Base-by-base conservation (phyloP, 2,888 invertebrate genomes). In the Ornithoptera priamus region DNA sequence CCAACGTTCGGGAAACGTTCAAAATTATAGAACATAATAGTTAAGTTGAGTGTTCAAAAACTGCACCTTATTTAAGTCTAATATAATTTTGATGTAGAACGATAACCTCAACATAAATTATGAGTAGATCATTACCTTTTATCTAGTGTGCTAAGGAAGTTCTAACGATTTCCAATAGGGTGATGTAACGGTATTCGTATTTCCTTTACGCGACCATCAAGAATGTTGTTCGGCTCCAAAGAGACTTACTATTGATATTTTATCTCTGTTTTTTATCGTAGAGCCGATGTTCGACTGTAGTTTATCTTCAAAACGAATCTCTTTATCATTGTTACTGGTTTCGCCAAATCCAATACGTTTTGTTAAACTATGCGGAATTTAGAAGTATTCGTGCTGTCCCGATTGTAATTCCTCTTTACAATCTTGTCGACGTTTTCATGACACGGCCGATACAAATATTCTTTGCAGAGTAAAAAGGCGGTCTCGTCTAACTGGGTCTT, bases 341-440 rank as follows among this genome's bases (percentile, higher is more conserved):
- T 78, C 78, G 74, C 80, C 78, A 81, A 85, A 86, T 85, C 85
- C 84, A 83, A 81, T 79, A 80, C 79, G 79, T 80, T 76, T 78
- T 75, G 75, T 72, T 76, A 72, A 77, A 81, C 81, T 80, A 80
- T 79, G 80, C 78, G 78, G 73, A 70, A 74, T 73, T 77, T 78
- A 72, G 76, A 73, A 78, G 77, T 74, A 78, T 78, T 81, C 79
- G 79, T 77, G 76, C 62, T 75, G 74, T 75, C 72, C 69, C 76
- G 77, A 74, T 74, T 82, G 80, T 83, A 79, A 73, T 62, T 58
- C 68, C 68, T 73, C 80, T 85, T 80, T 78, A 79, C 75, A 78
- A 78, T 77, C 77, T 78, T 80, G 78, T 77, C 77, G 80, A 83
- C 85, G 82, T 84, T 84, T 81, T 82, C 78, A 82, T 80, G 81